These are phyloP conservation scores for Rotaria macrura DNA, from an alignment of 2,888 invertebrate species.

Conservation along the genomic window DNA sequence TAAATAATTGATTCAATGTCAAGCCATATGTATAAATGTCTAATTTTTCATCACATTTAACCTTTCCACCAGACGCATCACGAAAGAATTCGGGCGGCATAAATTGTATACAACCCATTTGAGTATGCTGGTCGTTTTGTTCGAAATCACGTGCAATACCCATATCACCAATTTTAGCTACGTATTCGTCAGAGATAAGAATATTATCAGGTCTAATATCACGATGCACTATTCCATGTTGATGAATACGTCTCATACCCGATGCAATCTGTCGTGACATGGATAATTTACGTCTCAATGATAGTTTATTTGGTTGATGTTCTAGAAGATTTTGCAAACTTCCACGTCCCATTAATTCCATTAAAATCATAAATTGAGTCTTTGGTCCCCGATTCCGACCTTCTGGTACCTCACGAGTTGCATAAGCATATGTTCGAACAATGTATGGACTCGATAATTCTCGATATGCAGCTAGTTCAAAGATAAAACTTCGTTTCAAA, in stretches of 20 bases:
- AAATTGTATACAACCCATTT: not conserved
- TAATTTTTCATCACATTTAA: not conserved
- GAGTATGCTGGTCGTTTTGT: not conserved
- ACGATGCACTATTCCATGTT: constrained; percentile 14
- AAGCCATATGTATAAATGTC: not conserved
- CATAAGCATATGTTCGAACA: not conserved
- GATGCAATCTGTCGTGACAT: not conserved
- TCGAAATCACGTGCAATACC: not conserved
- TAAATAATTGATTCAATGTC: not conserved
- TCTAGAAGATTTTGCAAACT: not conserved
- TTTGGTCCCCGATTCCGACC: not conserved
- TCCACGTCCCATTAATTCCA: not conserved
- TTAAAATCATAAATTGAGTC: not conserved
- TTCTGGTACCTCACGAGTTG: not conserved
- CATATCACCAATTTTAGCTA: constrained; percentile 10
- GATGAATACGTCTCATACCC: constrained; percentile 7
- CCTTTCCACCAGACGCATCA: not conserved
- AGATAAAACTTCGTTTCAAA: not conserved
- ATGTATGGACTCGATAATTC: constrained; percentile 11
- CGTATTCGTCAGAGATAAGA: not conserved
- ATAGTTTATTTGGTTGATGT: not conserved
- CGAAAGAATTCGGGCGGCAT: not conserved
- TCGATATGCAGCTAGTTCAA: not conserved
- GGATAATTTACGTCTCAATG: not conserved
- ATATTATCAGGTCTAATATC: constrained; percentile 11